These are phyloP conservation scores for Alfaro cultratus DNA, from an alignment of 2,797 vertebrate genomes.

Conservation along the genomic window DNA sequence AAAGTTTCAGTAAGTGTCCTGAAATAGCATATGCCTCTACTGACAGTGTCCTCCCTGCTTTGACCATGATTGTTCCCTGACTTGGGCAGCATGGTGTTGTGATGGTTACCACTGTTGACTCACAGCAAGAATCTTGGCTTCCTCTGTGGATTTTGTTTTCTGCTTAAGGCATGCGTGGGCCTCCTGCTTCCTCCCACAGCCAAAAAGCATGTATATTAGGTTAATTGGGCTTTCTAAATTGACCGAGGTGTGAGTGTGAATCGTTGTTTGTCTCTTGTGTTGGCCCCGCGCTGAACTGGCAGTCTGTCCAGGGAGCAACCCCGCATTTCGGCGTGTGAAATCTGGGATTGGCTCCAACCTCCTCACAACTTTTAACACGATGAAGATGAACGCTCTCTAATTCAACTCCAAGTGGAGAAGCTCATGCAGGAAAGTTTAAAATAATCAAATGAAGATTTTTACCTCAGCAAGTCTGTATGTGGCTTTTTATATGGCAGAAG, in stretches of 20 bases:
- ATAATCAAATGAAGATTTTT: constrained; percentile 4
- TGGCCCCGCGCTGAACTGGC: constrained; percentile 5
- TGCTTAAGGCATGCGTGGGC: constrained; percentile 12
- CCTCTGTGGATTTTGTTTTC: constrained; percentile 5
- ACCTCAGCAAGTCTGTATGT: background rate
- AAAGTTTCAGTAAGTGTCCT: constrained; percentile 5
- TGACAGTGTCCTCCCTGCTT: constrained; percentile 2
- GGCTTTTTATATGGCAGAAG: background rate
- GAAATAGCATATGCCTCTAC: constrained; percentile 4
- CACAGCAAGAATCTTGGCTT: constrained; percentile 8
- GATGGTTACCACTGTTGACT: constrained; percentile 15
- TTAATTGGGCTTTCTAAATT: constrained; percentile 16
- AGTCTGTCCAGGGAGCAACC: constrained; percentile 2
- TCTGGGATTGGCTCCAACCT: background rate
- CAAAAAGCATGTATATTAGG: constrained; percentile 5
- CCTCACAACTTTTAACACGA: background rate
- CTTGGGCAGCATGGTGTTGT: constrained; percentile 1
- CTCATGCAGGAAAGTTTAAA: background rate
- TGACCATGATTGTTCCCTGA: constrained; percentile 6
- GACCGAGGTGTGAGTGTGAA: constrained; percentile 12
- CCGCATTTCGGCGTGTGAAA: constrained; percentile 2
- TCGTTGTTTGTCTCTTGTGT: constrained; percentile 9
- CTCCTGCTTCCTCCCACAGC: constrained; percentile 9
- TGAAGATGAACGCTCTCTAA: background rate
- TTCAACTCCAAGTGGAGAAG: background rate